Evolutionary conservation across 2,113 vertebrate genomes (phyloP).

Genomic region (Xenotilapia longispinis): DNA sequence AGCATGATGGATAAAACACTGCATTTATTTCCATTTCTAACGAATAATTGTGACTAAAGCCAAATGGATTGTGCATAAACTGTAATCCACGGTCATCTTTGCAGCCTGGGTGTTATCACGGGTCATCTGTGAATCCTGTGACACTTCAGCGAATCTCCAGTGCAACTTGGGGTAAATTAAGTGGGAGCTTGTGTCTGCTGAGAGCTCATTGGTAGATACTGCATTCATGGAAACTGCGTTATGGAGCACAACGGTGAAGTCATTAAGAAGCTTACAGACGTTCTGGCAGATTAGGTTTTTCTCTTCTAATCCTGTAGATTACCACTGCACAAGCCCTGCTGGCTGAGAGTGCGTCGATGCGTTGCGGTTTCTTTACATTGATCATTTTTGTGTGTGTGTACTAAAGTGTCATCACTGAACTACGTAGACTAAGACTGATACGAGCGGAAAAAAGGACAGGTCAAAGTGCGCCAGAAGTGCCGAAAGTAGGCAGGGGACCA

Average conservation of each 20-base stretch:
- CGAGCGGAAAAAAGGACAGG: background rate
- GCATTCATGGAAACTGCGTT: conserved; percentile 54
- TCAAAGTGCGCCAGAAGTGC: conserved; percentile 9
- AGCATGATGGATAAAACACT: background rate
- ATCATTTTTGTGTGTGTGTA: conserved; percentile 47
- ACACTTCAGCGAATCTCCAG: background rate
- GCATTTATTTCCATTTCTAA: background rate
- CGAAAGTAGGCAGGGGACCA: background rate
- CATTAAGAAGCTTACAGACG: conserved; percentile 78
- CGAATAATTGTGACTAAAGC: background rate
- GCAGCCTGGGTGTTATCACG: background rate
- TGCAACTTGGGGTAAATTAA: background rate
- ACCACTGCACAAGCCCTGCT: conserved; percentile 55
- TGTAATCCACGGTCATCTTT: background rate
- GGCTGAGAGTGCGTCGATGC: conserved; percentile 45
- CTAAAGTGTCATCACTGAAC: background rate
- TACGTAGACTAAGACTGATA: background rate
- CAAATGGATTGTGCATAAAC: background rate
- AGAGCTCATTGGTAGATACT: conserved; percentile 48
- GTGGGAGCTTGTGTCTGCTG: background rate
- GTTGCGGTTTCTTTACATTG: conserved; percentile 52
- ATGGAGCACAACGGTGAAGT: conserved; percentile 61
- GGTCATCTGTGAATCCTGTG: background rate
- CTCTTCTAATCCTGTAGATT: conserved; percentile 78
- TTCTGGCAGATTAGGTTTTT: conserved; percentile 74